Conservation (phyloP, 2,797 vertebrate genomes). For the Choloepus didactylus region DNA sequence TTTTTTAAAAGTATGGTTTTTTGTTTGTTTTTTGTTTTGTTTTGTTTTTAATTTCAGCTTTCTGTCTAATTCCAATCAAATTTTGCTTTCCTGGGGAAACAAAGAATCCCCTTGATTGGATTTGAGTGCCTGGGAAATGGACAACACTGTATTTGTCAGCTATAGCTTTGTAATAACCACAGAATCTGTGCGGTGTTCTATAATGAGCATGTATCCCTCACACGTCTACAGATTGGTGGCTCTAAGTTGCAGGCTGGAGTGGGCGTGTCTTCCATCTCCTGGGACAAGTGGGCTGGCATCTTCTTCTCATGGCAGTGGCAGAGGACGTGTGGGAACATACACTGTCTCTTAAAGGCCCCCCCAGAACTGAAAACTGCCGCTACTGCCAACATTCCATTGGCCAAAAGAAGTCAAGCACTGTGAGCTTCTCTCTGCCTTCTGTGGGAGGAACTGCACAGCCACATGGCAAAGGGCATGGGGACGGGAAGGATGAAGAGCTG, state of each 20-base stretch:
- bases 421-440: background rate
- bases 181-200: rapidly evolving
- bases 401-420: background rate
- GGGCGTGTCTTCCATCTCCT: background rate
- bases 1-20: background rate
- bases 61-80: background rate
- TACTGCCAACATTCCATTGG: background rate
- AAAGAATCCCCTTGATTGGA: background rate
- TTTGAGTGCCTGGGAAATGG: background rate
- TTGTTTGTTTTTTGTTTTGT: background rate
- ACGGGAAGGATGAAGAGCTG: rapidly evolving
- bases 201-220: too few relatives aligned
- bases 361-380: background rate
- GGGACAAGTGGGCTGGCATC: background rate
- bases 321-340: background rate
- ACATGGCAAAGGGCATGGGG: rapidly evolving
- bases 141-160: background rate
- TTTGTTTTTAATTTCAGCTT: background rate
- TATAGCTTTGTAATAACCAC: background rate
- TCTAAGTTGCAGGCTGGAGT: background rate
- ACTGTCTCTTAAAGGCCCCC: background rate
- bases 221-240: background rate
- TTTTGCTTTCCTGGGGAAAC: background rate
- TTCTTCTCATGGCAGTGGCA: too few relatives aligned
- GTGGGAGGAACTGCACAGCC: background rate